Percentiles rank a stretch among this genome's conserved stretches.
Evolutionary conservation across 2,113 vertebrate species (phyloP).

Genomic region (Rhinichthys klamathensis): DNA sequence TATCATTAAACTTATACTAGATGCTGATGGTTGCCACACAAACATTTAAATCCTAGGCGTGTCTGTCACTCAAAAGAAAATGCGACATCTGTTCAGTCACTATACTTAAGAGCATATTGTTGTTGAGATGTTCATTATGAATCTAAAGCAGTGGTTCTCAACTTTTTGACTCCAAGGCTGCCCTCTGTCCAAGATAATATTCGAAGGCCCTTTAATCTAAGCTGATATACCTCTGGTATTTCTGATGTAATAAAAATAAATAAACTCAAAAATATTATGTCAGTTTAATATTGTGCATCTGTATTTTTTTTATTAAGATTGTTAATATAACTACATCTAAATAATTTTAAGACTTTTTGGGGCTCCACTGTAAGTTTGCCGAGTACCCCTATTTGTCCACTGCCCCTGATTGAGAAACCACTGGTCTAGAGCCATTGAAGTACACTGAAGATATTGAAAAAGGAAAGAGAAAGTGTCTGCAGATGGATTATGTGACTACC

Average conservation of each 20-base stretch:
- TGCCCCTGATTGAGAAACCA: background rate
- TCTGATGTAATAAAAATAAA: background rate
- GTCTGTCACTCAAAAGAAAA: conserved; percentile 17
- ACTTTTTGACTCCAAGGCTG: background rate
- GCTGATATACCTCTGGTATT: background rate
- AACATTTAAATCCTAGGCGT: background rate
- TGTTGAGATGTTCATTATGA: background rate
- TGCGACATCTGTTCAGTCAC: background rate
- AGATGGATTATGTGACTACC: conserved; percentile 22
- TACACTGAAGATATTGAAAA: background rate
- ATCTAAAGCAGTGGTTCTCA: background rate
- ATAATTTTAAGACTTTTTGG: background rate
- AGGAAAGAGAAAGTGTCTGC: background rate
- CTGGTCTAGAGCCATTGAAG: background rate
- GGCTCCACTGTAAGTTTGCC: background rate
- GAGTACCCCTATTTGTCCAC: background rate
- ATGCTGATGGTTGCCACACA: conserved; percentile 37
- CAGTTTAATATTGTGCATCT: background rate
- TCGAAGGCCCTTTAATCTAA: background rate
- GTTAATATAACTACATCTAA: background rate
- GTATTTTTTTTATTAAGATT: background rate
- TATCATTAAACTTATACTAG: background rate
- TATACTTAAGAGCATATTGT: background rate
- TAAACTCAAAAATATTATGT: background rate
- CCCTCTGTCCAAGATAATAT: background rate